Percentiles rank a stretch among this genome's conserved stretches.
Evolutionary conservation across 1,140 invertebrate species (phyloP).

Genomic region (Drosophila watanabei): DNA sequence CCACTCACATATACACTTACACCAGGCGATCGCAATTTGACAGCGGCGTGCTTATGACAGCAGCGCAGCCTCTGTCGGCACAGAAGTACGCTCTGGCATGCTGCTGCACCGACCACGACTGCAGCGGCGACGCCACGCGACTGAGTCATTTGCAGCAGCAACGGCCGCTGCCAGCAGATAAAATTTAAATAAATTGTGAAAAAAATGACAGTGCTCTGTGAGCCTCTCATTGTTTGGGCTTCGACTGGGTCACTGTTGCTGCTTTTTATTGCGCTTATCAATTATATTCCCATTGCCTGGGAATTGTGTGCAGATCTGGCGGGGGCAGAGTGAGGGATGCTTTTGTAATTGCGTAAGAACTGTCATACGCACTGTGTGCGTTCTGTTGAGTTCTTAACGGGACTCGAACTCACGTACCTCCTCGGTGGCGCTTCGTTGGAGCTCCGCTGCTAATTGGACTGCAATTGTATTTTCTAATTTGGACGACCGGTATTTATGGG

Average conservation of each 20-base stretch:
- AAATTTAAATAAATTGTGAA: constrained; percentile 66
- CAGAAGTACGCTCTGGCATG: constrained; percentile 51
- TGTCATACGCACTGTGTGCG: constrained; percentile 38
- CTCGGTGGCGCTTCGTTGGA: constrained; percentile 53
- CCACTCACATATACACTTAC: constrained; percentile 8
- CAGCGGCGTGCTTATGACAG: constrained; percentile 51
- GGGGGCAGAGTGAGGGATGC: neutral
- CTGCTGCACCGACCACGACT: constrained; percentile 14
- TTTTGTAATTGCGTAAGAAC: constrained; percentile 71
- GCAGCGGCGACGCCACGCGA: constrained; percentile 54
- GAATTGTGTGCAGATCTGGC: constrained; percentile 67
- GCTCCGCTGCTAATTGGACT: constrained; percentile 64
- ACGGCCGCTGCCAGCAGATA: constrained; percentile 12
- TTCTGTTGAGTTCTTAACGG: constrained; percentile 11
- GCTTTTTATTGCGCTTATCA: constrained; percentile 73
- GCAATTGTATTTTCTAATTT: constrained; percentile 52
- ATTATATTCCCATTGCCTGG: constrained; percentile 68
- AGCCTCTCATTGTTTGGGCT: constrained; percentile 49
- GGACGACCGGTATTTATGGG: constrained; percentile 36
- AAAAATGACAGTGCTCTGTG: constrained; percentile 65
- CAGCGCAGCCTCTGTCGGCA: constrained; percentile 39
- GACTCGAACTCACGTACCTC: constrained; percentile 41
- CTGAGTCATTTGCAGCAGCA: constrained; percentile 68
- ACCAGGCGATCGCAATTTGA: constrained; percentile 36
- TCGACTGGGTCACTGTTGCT: constrained; percentile 27